Evolutionary conservation across 2,888 invertebrate species (phyloP).

Genomic region (Conus canariensis): DNA sequence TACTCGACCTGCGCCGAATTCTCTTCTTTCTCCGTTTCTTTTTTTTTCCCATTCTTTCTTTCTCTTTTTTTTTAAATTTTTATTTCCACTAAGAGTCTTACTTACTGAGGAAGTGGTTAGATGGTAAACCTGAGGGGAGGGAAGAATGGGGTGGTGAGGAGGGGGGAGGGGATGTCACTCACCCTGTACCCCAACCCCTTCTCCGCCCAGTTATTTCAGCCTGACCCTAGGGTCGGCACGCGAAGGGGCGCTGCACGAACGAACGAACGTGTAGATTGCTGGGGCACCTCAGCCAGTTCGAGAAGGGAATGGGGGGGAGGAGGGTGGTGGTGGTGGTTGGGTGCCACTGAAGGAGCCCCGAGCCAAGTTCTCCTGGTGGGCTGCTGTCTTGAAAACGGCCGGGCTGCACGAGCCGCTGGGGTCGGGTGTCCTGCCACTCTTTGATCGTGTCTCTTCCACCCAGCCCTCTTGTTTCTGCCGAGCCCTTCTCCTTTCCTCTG

Average conservation of each 20-base stretch:
- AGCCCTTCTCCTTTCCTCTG: not conserved
- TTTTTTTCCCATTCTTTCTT: not conserved
- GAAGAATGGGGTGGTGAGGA: not conserved
- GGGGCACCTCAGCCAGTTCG: not conserved
- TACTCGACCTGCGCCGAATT: no score
- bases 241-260: not conserved
- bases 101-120: no score
- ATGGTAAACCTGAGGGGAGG: no score
- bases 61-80: constrained; percentile 8
- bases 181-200: not conserved
- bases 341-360: not conserved
- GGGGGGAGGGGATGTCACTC: not conserved
- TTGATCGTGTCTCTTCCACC: no score
- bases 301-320: not conserved
- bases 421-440: not conserved
- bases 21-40: not conserved
- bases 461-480: not conserved
- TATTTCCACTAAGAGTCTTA: not conserved
- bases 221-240: not conserved
- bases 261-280: no score
- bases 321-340: not conserved
- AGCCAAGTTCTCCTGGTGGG: not conserved
- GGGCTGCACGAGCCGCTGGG: constrained; percentile 14
- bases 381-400: not conserved
- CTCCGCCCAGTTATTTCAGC: not conserved